Conservation (phyloP, 2,797 vertebrate genomes). For the Sarcoramphus papa region DNA sequence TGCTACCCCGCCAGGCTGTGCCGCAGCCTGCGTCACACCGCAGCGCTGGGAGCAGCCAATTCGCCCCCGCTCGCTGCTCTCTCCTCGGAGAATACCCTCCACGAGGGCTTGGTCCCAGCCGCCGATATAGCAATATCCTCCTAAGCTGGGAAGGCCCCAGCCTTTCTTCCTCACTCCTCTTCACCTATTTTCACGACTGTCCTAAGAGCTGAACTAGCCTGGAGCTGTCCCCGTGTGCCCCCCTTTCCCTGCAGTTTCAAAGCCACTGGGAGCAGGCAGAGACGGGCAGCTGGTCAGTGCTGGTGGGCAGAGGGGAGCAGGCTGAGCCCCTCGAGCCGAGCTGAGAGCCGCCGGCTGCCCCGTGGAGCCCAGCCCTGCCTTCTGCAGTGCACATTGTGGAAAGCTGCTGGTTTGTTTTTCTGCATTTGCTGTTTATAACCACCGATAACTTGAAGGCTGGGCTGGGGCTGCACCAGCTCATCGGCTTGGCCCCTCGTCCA, state of each 20-base stretch:
- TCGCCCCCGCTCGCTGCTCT: fast-evolving
- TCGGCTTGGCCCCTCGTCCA: too few species aligned
- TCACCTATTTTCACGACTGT: not conserved
- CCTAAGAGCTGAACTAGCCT: not conserved
- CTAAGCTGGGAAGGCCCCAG: not conserved
- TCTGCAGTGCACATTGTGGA: not conserved
- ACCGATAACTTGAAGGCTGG: too few species aligned
- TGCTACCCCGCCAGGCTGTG: not conserved
- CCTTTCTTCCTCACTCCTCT: not conserved
- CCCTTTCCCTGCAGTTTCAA: not conserved
- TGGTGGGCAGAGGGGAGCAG: not conserved
- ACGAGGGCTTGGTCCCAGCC: not conserved
- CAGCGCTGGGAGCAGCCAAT: fast-evolving
- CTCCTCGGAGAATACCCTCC: not conserved
- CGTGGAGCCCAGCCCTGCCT: not conserved
- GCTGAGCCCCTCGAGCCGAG: not conserved
- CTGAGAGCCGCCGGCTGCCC: not conserved
- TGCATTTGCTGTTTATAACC: not conserved
- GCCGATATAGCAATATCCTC: fast-evolving
- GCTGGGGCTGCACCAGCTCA: not conserved
- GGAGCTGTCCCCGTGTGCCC: not conserved
- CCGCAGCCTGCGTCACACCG: not conserved
- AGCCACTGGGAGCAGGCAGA: not conserved
- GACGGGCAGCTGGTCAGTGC: not conserved
- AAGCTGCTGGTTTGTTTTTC: not conserved